A percentile compares a stretch with the other conserved stretches of the same genome.
Conservation (phyloP, 2,797 vertebrate genomes). For the Peromyscus melanophrys region DNA sequence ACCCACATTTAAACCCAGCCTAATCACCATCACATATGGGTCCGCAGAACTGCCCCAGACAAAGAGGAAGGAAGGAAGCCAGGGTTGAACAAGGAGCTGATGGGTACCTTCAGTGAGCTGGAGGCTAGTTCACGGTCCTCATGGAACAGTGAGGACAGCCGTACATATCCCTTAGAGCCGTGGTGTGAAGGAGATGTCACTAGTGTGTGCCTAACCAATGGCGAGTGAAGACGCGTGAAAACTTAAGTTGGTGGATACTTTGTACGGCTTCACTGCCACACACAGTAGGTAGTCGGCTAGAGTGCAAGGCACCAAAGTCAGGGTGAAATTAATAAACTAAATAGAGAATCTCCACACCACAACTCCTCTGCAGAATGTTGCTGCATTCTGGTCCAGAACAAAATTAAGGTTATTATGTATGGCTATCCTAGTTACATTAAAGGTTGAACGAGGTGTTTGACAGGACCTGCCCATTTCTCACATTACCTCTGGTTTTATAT, state of each 20-base stretch:
- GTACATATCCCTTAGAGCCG: neutral
- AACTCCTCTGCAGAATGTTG: neutral
- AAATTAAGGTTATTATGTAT: neutral
- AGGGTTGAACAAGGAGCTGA: neutral
- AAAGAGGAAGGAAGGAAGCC: neutral
- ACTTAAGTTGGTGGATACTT: neutral
- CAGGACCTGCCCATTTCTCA: neutral
- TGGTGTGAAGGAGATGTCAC: neutral
- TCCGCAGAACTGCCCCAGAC: neutral
- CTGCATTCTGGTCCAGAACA: neutral
- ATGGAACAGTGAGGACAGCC: neutral
- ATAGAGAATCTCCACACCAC: neutral
- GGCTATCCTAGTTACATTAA: neutral
- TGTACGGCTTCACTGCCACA: neutral
- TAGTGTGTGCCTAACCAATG: neutral
- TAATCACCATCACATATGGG: neutral
- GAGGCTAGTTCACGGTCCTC: neutral
- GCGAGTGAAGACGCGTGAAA: fast-evolving
- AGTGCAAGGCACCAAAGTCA: neutral
- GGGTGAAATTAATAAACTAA: neutral
- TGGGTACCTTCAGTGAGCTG: neutral
- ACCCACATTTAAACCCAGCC: neutral
- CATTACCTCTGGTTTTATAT: neutral
- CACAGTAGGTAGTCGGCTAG: neutral
- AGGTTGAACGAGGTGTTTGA: neutral